Evolutionary conservation across 2,797 vertebrate species (phyloP), one percentile per base, ranked within the genome.

Genomic region (Galagoides demidoff): DNA sequence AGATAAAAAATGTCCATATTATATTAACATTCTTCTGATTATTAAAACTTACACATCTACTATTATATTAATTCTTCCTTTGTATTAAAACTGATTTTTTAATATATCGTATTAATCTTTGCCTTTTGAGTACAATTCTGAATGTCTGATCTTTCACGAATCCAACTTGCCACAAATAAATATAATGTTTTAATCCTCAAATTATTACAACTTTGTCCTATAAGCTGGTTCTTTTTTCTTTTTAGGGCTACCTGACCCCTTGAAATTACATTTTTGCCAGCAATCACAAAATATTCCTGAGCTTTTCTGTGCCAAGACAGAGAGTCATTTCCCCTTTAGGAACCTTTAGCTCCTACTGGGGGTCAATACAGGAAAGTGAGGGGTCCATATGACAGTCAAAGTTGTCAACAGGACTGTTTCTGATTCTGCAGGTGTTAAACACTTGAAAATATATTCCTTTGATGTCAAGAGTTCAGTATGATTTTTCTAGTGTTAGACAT

Each of bases 401-500:
- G 39, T 22, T 23, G n/a, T 31, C 37, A 70, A 82, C 22, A 57
- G 14, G 4, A 55, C 14, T 63, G 13, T 19, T 85, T 70, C 71
- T 84, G 27, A 7, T 76, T 61, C 34, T 73, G 39, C 34, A 86
- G 20, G 55, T 84, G 34, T 86, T 1, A 76, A 27, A 84, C 81
- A 9, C 16, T 96, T 52, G 34, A 89, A 89, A 84, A 96, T 19
- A 34, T n/a, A 57, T 39, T 95, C 16, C 0, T 64, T 45, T 66
- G 37, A 90, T 45, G 17, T 57, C 29, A 68, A 55, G 39, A 70
- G 17, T 93, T 93, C 63, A 86, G 91, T 78, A 84, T 34, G 2
- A 59, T 66, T 91, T 85, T 94, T 89, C 63, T 77, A 88, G 37
- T 39, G 73, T 81, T 86, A 66, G 25, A 82, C 49, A 91, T 79